phyloP scores from a whole-genome alignment of 2,888 invertebrate genomes.

The Mycalesis mineus region DNA sequence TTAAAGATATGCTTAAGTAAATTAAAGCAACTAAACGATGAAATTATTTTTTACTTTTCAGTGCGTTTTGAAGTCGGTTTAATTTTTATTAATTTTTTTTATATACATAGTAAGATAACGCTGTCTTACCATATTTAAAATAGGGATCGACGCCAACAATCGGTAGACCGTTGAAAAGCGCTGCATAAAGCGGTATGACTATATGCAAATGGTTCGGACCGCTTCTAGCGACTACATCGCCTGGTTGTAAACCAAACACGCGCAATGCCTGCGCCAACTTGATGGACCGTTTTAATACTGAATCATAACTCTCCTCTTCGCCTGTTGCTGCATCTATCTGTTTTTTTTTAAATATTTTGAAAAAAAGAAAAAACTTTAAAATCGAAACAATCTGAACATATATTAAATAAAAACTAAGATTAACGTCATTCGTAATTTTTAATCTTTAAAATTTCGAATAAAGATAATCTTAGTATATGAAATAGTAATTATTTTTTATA shows the following conservation, averaged over 20 bases:
- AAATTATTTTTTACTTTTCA: too few relatives aligned
- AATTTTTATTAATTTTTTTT: too few relatives aligned
- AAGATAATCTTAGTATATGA: too few relatives aligned
- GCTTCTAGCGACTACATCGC: slow-evolving; percentile 53
- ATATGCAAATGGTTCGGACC: slow-evolving; percentile 58
- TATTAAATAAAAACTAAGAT: too few relatives aligned
- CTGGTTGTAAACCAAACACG: slow-evolving; percentile 45
- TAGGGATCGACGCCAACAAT: slow-evolving; percentile 53
- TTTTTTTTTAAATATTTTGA: too few relatives aligned
- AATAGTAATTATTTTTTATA: too few relatives aligned
- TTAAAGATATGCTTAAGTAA: too few relatives aligned
- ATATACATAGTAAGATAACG: not conserved
- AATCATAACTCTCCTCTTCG: slow-evolving; percentile 48
- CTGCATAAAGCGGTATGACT: slow-evolving; percentile 57
- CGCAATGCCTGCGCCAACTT: slow-evolving; percentile 48
- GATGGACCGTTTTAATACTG: slow-evolving; percentile 47
- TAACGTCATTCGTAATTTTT: too few relatives aligned
- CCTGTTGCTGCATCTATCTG: slow-evolving; percentile 65
- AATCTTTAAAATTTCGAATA: too few relatives aligned
- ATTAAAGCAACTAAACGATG: too few relatives aligned
- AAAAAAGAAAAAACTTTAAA: not conserved
- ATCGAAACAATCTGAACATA: too few relatives aligned
- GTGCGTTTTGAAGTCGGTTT: too few relatives aligned
- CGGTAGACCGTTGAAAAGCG: slow-evolving; percentile 52
- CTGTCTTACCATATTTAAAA: slow-evolving; percentile 48